Conservation (phyloP, 2,113 vertebrate species). For the Aptenodytes forsteri region DNA sequence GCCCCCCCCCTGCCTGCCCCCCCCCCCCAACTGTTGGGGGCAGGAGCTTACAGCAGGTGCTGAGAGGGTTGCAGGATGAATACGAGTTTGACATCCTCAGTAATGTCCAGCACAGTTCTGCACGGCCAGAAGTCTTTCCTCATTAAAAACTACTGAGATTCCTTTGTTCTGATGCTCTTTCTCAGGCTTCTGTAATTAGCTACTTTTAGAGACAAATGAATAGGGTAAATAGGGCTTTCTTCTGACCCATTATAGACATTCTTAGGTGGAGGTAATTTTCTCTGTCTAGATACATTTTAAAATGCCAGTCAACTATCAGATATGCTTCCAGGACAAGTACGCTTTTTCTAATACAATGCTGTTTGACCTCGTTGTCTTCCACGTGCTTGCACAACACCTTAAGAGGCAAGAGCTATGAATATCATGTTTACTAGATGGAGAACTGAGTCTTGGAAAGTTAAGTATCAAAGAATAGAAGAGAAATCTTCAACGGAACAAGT, state of each 20-base stretch:
- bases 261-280: background rate
- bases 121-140: background rate
- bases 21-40: background rate
- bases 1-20: no score
- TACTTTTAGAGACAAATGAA: background rate
- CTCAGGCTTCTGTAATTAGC: background rate
- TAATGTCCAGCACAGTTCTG: background rate
- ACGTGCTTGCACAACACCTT: background rate
- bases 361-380: background rate
- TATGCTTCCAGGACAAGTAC: background rate
- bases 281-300: background rate
- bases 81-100: background rate
- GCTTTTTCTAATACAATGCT: background rate
- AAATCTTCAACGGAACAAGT: background rate
- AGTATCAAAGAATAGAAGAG: background rate
- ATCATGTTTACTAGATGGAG: background rate
- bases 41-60: background rate
- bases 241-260: background rate
- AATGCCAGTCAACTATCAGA: background rate
- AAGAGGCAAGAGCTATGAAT: background rate
- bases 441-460: background rate
- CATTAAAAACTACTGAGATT: background rate
- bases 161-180: background rate
- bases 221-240: background rate
- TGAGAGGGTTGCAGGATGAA: background rate